Evolutionary conservation across 2,113 vertebrate species (phyloP).

Genomic region (Excalfactoria chinensis): DNA sequence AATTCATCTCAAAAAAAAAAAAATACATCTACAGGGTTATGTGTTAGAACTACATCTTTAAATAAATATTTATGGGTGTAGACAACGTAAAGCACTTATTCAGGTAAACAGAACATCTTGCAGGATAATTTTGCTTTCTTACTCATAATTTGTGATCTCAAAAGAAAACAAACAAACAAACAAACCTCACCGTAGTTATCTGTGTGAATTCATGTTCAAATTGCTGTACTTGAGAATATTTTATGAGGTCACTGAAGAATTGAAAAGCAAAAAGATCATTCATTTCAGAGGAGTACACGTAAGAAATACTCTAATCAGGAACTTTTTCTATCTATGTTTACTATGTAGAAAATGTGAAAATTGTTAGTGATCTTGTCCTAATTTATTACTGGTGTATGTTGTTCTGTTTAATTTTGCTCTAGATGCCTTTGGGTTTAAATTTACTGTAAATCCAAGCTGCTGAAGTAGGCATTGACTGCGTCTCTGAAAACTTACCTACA

Average conservation of each 20-base stretch:
- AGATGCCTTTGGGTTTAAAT: conserved; percentile 3
- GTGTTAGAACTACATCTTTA: background rate
- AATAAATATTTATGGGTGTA: background rate
- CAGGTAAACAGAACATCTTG: background rate
- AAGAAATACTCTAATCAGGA: background rate
- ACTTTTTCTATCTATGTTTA: background rate
- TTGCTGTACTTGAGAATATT: background rate
- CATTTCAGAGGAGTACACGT: background rate
- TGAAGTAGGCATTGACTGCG: conserved; percentile 27
- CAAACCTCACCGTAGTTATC: no score
- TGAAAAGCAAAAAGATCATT: background rate
- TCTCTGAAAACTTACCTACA: conserved; percentile 30
- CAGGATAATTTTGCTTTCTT: background rate
- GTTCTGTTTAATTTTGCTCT: background rate
- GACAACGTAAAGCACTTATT: background rate
- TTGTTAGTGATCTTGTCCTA: background rate
- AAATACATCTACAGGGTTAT: background rate
- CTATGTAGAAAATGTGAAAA: background rate
- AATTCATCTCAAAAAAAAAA: background rate
- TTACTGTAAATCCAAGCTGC: conserved; percentile 51
- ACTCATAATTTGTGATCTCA: background rate
- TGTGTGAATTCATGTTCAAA: background rate
- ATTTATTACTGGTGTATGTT: background rate
- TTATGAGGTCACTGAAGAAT: background rate
- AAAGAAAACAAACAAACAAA: no score